Evolutionary conservation across 2,113 vertebrate genomes (phyloP), one percentile per base, ranked within the genome.

Genomic region (Nannospalax galili): DNA sequence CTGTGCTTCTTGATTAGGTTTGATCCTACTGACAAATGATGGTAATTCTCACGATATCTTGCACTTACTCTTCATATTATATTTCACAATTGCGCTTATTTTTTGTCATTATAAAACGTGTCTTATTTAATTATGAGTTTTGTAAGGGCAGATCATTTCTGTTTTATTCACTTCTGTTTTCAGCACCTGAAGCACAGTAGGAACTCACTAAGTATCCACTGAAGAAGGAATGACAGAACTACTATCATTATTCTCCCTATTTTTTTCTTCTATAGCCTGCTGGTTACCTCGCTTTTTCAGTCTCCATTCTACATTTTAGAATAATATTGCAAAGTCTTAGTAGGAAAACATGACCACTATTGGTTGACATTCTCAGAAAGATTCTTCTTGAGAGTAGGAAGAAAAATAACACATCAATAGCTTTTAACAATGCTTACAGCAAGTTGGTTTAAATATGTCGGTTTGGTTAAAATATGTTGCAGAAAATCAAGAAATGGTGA

Each of bases 331-430:
- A 72, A 64, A 4, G 10, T 85, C 79, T 85, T 94, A 77, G 26
- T 32, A 65, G 84, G 28, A 32, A 88, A 91, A 56, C 7, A 84
- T 45, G 3, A 70, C 80, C 17, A 60, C 20, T 82, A 32, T 80
- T 79, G 85, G 52, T 88, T 75, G 40, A 32, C 22, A 77, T 64
- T 65, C 62, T 40, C 67, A 94, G n/a, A 93, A 94, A 81, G 7
- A 95, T 35, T 26, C 28, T 37, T 12, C 72, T 90, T 77, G 62
- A 90, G 32, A 78, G 37, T 5, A 48, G 37, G 22, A 88, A 88
- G 35, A 30, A 95, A 91, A 74, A 9, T 74, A 42, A 74, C 40
- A 74, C 42, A 72, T 20, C 19, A 72, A n/a, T 72, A 72, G 70
- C 70, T 72, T 72, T 72, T 72, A 37, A 9, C 37, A 72, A 72